Percentiles rank a stretch among this genome's conserved stretches.
phyloP scores from a whole-genome alignment of 2,113 vertebrate species.

The Psettodes erumei region DNA sequence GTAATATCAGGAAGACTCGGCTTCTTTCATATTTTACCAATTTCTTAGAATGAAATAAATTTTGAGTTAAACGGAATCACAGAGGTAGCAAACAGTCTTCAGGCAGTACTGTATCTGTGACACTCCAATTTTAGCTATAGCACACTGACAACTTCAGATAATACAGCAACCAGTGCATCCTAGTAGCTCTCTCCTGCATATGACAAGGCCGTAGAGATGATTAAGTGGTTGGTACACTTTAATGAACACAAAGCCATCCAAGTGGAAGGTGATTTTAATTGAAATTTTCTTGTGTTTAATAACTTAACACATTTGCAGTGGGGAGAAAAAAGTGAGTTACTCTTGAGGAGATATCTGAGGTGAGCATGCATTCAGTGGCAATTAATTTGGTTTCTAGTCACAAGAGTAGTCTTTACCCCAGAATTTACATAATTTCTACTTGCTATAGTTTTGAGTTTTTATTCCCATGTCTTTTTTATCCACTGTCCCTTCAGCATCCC shows the following conservation, averaged over 20 bases:
- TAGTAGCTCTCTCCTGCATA: slow-evolving; percentile 87
- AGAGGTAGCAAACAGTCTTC: slow-evolving; percentile 45
- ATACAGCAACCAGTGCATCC: slow-evolving; percentile 87
- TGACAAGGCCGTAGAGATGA: slow-evolving; percentile 90
- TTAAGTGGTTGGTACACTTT: slow-evolving; percentile 91
- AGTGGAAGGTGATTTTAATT: slow-evolving; percentile 95
- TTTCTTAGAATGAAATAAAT: slow-evolving; percentile 28
- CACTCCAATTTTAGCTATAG: slow-evolving; percentile 56
- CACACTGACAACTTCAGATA: slow-evolving; percentile 85
- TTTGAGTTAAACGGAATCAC: slow-evolving; percentile 47
- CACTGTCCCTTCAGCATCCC: too few species aligned
- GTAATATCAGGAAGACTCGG: slow-evolving; percentile 1
- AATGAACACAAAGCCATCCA: slow-evolving; percentile 92
- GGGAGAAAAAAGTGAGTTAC: slow-evolving; percentile 47
- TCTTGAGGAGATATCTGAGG: slow-evolving; percentile 78
- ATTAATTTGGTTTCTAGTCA: slow-evolving; percentile 34
- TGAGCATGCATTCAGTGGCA: slow-evolving; percentile 84
- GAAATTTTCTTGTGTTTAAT: slow-evolving; percentile 94
- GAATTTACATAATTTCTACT: too few species aligned
- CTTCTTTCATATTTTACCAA: slow-evolving; percentile 21
- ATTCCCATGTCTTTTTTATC: slow-evolving; percentile 7
- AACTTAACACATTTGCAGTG: slow-evolving; percentile 86
- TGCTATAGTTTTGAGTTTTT: background rate
- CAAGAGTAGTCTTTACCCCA: slow-evolving; percentile 3
- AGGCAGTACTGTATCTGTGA: slow-evolving; percentile 31